Conservation (phyloP, 2,888 invertebrate species). For the Brachyptera risi region DNA sequence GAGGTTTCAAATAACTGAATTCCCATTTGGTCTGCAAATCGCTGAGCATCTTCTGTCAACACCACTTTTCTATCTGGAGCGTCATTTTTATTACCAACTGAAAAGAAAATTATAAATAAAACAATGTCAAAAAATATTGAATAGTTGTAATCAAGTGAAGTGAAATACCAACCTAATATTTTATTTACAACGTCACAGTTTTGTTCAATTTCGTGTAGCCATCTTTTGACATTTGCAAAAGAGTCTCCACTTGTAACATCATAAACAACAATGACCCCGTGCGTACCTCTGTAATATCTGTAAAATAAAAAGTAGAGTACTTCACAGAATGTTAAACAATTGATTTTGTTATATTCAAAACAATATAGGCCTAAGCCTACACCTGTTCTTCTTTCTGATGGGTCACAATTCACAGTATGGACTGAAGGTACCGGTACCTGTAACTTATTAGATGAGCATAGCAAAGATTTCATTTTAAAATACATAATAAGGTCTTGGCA, state of each 20-base stretch:
- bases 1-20: constrained; percentile 97
- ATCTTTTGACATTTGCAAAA: constrained; percentile 97
- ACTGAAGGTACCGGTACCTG: too few relatives aligned
- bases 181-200: constrained; percentile 99
- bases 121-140: neutral
- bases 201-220: constrained; percentile 98
- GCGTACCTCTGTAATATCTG: constrained; percentile 95
- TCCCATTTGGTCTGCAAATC: constrained; percentile 96
- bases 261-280: constrained; percentile 99
- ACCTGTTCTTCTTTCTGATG: too few relatives aligned
- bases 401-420: too few relatives aligned
- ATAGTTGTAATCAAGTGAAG: neutral
- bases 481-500: neutral
- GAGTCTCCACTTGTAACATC: constrained; percentile 99
- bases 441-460: too few relatives aligned
- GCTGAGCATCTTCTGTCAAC: constrained; percentile 92
- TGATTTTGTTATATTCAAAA: too few relatives aligned
- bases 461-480: too few relatives aligned
- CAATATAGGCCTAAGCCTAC: too few relatives aligned
- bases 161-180: constrained; percentile 62
- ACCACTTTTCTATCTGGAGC: constrained; percentile 94
- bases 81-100: constrained; percentile 96
- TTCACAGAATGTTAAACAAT: too few relatives aligned
- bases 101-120: constrained; percentile 37
- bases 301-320: constrained; percentile 28